Base-by-base conservation (phyloP, 2,113 vertebrate genomes). In the zebrafish (Danio rerio) region DNA sequence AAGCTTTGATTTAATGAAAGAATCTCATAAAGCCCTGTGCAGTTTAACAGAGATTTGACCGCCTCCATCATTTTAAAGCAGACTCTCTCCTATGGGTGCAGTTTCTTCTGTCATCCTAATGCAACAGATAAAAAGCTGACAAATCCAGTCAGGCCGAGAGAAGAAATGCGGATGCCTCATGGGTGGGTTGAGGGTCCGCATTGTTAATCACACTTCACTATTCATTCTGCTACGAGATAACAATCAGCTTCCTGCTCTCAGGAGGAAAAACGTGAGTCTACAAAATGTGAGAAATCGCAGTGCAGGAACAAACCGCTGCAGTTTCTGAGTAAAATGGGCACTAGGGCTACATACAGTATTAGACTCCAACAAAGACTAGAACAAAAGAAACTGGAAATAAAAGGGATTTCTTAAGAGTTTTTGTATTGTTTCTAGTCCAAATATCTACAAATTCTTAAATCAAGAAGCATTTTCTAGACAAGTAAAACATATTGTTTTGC, bases 121-220 rank as follows among this genome's bases (percentile, higher is more conserved):
- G 53, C 77, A 74, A 78, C 55, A 55, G 68, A 84, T 31, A 81
- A 71, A 77, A 84, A 81, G 40, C 63, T 70, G 72, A 40, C 55
- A 78, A 68, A 72, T 47, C 49, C 18, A 61, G 55, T 49, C n/a
- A 52, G 40, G 77, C 53, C 10, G 52, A 81, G 76, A 59, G 68
- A 7, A 78, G 56, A n/a, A 4, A 18, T 59, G 45, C 53, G 62
- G 69, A 42, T 7, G 16, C 10, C 15, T 42, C 4, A 3, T 6
- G 72, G 72, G 53, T 18, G 31, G 42, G 9, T 11, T 43, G 31
- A 75, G 5, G 40, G 72, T 43, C 55, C 0, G 53, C 40, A 45
- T n/a, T 47, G 72, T 12, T 69, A 49, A 18, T 75, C 16, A 18
- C 6, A 40, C 20, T n/a, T 42, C 52, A 10, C 13, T 6, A 6